Base-by-base conservation (phyloP, 2,113 vertebrate genomes). In the Serilophus lunatus region DNA sequence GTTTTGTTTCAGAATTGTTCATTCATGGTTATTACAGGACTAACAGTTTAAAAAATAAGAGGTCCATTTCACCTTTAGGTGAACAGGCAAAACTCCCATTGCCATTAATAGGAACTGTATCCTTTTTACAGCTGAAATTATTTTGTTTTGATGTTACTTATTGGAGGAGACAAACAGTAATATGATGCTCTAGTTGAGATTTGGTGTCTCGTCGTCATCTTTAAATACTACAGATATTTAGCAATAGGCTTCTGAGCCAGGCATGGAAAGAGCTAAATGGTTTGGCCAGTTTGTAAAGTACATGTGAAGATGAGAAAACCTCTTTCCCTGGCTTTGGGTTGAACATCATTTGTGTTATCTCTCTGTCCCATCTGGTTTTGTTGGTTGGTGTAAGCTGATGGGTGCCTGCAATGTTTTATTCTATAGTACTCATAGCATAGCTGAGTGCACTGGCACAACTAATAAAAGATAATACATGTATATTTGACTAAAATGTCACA, bases 381-480 rank as follows among this genome's bases (percentile, higher is more conserved):
- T 22, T 51, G 35, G 11, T 33, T 53, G 60, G 8, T 35, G 0
- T 5, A 60, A 68, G 54, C 25, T 9, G 74, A 13, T 2, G 8
- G 38, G 33, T 17, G 31, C 15, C 36, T 45, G 40, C 60, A 5
- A 18, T 1, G 14, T 25, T 84, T 70, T 69, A 6, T 51, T 36
- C 63, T 35, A 17, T 18, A 2, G 20, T 20, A 3, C 35, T 85
- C n/a, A 1, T 0, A 29, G 63, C 17, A 5, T 3, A 42, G 38
- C 59, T 60, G 75, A 28, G 49, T 50, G 40, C 40, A 2, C 19
- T 44, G 53, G 64, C 44, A 65, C 33, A 9, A 5, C n/a, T 59
- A 36, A 18, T 18, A 45, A 18, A 28, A 71, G 38, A 13, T 16
- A 35, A 38, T 16, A 4, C 0, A 0, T 13, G 7, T 13, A 0